phyloP scores from a whole-genome alignment of 2,113 vertebrate genomes.

The Romanogobio albipinnatus region DNA sequence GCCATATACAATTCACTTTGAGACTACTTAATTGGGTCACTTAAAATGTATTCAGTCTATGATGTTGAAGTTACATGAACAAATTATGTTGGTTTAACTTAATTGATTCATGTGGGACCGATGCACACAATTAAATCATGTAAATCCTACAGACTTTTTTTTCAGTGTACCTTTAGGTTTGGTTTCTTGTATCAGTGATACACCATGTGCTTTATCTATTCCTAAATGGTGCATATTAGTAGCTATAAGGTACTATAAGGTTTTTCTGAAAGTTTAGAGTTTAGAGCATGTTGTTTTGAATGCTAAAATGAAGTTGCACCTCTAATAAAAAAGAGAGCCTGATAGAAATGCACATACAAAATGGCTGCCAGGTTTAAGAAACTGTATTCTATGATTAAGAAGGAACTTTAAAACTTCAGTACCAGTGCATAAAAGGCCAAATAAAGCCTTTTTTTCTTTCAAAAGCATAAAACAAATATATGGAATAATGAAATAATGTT shows the following conservation, averaged over 20 bases:
- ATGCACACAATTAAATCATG: too few relatives aligned
- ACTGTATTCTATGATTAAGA: background rate
- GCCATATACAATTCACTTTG: too few relatives aligned
- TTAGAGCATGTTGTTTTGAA: slow-evolving; percentile 1
- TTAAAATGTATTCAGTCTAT: too few relatives aligned
- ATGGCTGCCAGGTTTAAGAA: background rate
- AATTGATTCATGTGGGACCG: too few relatives aligned
- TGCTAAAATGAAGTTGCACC: background rate
- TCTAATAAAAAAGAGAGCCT: background rate
- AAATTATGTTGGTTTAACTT: too few relatives aligned
- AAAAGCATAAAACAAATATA: background rate
- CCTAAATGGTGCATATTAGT: background rate
- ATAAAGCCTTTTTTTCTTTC: background rate
- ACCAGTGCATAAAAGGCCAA: background rate
- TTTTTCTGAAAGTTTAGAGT: background rate
- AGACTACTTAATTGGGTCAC: too few relatives aligned
- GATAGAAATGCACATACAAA: background rate
- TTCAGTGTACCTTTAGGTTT: background rate
- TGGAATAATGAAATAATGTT: background rate
- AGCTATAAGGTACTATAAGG: background rate
- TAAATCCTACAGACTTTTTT: too few relatives aligned
- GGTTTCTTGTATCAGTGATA: background rate
- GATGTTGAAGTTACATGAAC: too few relatives aligned
- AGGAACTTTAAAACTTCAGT: background rate
- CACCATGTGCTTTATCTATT: background rate